Percentiles rank a stretch among this genome's conserved stretches.
Evolutionary conservation across 2,797 vertebrate genomes (phyloP).

Genomic region (Pygocentrus nattereri): DNA sequence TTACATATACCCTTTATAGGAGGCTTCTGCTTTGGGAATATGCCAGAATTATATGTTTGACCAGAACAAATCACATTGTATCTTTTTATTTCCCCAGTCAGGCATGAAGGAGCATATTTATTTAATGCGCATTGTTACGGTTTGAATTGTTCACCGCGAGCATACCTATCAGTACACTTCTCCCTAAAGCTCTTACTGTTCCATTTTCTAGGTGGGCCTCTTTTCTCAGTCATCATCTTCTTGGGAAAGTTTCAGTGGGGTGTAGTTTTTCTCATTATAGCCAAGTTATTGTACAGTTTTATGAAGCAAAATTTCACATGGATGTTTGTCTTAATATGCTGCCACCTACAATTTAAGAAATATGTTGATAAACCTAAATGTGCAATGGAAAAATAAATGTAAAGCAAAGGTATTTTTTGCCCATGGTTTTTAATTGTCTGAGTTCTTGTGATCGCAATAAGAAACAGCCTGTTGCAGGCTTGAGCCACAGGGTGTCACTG

Average conservation of each 20-base stretch:
- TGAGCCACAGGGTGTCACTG: constrained; percentile 41
- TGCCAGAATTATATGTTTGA: constrained; percentile 53
- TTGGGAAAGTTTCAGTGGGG: constrained; percentile 68
- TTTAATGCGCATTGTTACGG: constrained; percentile 58
- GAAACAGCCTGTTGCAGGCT: background rate
- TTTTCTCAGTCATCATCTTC: constrained; percentile 51
- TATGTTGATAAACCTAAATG: constrained; percentile 85
- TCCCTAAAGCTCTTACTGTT: constrained; percentile 66
- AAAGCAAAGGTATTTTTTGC: constrained; percentile 70
- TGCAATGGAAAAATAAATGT: constrained; percentile 81
- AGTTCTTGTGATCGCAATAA: background rate
- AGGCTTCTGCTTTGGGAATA: constrained; percentile 55
- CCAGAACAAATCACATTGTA: constrained; percentile 45
- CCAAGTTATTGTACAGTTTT: constrained; percentile 80
- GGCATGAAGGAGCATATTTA: constrained; percentile 64
- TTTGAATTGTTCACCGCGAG: constrained; percentile 61
- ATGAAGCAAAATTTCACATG: constrained; percentile 81
- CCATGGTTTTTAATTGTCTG: constrained; percentile 31
- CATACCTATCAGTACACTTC: constrained; percentile 59
- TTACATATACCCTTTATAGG: constrained; percentile 50
- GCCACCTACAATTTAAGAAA: constrained; percentile 82
- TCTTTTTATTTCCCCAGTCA: constrained; percentile 28
- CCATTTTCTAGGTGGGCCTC: constrained; percentile 69
- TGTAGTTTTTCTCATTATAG: constrained; percentile 78
- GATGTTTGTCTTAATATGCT: constrained; percentile 82